phyloP scores from a whole-genome alignment of 2,888 invertebrate genomes.

The Prionchulus punctatus region DNA sequence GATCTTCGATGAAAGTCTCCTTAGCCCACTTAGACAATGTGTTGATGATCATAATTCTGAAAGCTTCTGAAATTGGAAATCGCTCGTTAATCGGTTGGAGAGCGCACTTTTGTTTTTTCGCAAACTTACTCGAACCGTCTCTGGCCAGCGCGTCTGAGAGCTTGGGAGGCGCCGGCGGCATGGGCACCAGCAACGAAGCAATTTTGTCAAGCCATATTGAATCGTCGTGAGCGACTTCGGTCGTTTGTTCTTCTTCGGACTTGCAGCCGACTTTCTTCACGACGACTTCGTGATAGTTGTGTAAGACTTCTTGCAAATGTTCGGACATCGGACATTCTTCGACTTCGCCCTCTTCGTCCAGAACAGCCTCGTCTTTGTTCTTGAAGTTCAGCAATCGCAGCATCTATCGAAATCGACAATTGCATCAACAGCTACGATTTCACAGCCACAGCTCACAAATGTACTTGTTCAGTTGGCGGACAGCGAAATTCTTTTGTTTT shows the following conservation, averaged over 20 bases:
- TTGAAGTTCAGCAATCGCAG: conserved; percentile 27
- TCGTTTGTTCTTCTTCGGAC: neutral
- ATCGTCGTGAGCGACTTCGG: conserved; percentile 12
- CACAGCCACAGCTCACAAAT: no score
- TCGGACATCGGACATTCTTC: conserved; percentile 78
- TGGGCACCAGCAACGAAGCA: conserved; percentile 9
- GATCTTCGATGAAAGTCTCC: conserved; percentile 79
- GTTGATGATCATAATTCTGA: conserved; percentile 51
- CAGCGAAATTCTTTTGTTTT: conserved; percentile 96
- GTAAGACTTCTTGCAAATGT: conserved; percentile 64
- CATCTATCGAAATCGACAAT: no score
- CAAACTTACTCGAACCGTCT: no score
- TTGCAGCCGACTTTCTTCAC: conserved; percentile 13
- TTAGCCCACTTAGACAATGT: conserved; percentile 74
- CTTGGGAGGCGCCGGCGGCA: conserved; percentile 9
- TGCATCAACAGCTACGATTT: no score
- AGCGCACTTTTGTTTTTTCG: no score
- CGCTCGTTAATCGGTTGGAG: no score
- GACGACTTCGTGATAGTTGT: conserved; percentile 54
- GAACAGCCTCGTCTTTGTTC: conserved; percentile 29
- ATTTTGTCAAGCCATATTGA: conserved; percentile 14
- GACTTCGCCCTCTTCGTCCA: conserved; percentile 35
- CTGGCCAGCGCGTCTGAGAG: no score
- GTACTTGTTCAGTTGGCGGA: conserved; percentile 82
- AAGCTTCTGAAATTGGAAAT: no score